These are phyloP conservation scores for Matsumurasca onukii DNA, from an alignment of 1,140 invertebrate species.

Conservation along the genomic window DNA sequence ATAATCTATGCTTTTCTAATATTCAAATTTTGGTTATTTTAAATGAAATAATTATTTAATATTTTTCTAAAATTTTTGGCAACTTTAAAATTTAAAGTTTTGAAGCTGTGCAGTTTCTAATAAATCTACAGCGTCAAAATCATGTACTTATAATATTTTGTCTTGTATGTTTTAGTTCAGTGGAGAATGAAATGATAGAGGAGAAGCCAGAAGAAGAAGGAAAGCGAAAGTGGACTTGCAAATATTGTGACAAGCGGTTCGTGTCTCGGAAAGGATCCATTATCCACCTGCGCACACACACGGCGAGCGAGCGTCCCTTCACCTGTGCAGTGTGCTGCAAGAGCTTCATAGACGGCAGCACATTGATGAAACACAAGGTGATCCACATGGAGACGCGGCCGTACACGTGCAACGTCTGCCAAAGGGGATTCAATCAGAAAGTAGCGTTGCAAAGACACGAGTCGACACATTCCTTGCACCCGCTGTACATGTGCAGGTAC, in stretches of 20 bases:
- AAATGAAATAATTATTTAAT: too few relatives aligned
- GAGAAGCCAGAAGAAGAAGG: slow-evolving; percentile 35
- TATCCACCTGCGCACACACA: slow-evolving; percentile 46
- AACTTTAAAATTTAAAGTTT: too few relatives aligned
- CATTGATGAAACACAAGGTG: slow-evolving; percentile 39
- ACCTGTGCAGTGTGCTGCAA: slow-evolving; percentile 52
- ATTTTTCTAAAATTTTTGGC: too few relatives aligned
- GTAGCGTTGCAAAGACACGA: slow-evolving; percentile 38
- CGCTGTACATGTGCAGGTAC: slow-evolving; percentile 35
- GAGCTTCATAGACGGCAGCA: slow-evolving; percentile 45
- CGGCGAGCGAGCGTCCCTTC: slow-evolving; percentile 48
- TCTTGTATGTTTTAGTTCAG: too few relatives aligned
- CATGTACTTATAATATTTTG: too few relatives aligned
- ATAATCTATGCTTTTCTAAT: too few relatives aligned
- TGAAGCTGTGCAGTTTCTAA: too few relatives aligned
- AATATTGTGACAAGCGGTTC: slow-evolving; percentile 36
- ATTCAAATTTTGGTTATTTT: too few relatives aligned
- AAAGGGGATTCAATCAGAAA: slow-evolving; percentile 39
- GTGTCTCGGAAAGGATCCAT: slow-evolving; percentile 41
- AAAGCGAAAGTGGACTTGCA: slow-evolving; percentile 38
- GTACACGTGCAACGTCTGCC: slow-evolving; percentile 35
- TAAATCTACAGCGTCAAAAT: too few relatives aligned
- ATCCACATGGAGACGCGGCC: slow-evolving; percentile 42
- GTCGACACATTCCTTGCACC: slow-evolving; percentile 36
- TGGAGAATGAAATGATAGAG: too few relatives aligned